Percentiles rank a stretch among this genome's conserved stretches.
phyloP scores from a whole-genome alignment of 2,113 vertebrate genomes.

The Scophthalmus maximus region DNA sequence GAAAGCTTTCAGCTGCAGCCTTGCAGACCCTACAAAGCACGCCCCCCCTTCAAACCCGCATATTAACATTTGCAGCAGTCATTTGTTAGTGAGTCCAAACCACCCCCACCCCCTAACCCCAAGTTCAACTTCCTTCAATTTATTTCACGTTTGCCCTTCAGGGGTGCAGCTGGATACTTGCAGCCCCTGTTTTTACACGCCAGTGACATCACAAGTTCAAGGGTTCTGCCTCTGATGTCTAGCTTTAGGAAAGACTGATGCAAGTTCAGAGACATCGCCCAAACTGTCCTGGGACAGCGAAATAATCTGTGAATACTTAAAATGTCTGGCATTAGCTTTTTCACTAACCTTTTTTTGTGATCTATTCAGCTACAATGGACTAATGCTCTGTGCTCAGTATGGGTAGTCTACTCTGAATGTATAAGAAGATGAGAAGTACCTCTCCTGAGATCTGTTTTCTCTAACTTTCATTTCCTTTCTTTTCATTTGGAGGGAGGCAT shows the following conservation, averaged over 20 bases:
- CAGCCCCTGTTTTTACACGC: constrained; percentile 27
- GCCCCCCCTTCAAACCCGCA: neutral
- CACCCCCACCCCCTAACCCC: neutral
- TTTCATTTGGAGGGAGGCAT: constrained; percentile 62
- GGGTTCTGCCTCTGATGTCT: constrained; percentile 56
- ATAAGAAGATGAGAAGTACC: constrained; percentile 46
- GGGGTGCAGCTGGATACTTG: neutral
- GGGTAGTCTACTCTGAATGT: constrained; percentile 42
- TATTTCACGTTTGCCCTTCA: neutral
- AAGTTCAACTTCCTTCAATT: neutral
- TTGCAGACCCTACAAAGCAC: neutral
- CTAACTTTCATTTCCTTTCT: constrained; percentile 35
- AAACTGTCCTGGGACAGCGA: constrained; percentile 47
- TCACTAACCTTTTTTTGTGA: constrained; percentile 14
- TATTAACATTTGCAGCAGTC: neutral
- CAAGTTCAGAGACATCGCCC: constrained; percentile 59
- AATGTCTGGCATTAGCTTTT: constrained; percentile 47
- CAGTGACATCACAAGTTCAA: constrained; percentile 59
- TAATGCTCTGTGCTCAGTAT: constrained; percentile 33
- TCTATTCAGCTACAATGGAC: constrained; percentile 16
- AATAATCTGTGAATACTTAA: constrained; percentile 60
- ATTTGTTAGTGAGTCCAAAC: neutral
- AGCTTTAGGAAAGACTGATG: constrained; percentile 63
- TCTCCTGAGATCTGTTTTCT: constrained; percentile 52
- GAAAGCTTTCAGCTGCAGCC: neutral